These are phyloP conservation scores for Pegea sp. DNA, from an alignment of 23 tunicate species.

Conservation along the genomic window DNA sequence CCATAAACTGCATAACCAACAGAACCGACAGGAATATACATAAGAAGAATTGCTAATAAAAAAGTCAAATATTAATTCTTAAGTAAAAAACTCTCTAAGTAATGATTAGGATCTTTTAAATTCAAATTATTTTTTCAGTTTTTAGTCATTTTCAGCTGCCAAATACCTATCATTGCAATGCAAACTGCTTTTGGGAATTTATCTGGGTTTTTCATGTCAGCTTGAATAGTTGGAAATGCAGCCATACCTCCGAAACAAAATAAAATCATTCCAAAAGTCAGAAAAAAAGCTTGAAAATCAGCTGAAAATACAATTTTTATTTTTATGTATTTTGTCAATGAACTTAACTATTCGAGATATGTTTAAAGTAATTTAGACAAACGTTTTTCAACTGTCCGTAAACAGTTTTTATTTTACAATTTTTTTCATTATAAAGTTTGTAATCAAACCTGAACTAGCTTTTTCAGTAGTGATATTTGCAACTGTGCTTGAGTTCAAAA, in stretches of 20 bases:
- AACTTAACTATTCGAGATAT: no score
- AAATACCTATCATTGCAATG: slow-evolving; percentile 63
- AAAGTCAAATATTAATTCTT: background rate
- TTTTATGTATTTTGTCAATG: no score
- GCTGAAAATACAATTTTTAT: no score
- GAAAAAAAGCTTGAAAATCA: slow-evolving; percentile 59
- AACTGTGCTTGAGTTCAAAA: no score
- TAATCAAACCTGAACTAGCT: no score
- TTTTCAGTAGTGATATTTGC: background rate
- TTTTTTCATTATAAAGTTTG: no score
- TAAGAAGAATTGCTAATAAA: slow-evolving; percentile 41
- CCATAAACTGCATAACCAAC: slow-evolving; percentile 80
- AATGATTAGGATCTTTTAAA: no score
- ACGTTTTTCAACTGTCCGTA: no score
- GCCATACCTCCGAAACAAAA: slow-evolving; percentile 99
- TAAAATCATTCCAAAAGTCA: slow-evolving; percentile 93
- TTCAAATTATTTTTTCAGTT: no score
- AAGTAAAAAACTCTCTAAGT: background rate
- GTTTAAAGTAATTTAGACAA: no score
- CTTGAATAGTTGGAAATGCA: slow-evolving; percentile 93
- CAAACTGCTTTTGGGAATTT: slow-evolving; percentile 67
- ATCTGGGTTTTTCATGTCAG: slow-evolving; percentile 88
- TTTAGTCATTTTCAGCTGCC: no score
- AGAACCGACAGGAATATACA: slow-evolving; percentile 85
- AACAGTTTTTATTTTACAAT: no score